Percentiles rank a stretch among this genome's conserved stretches.
Conservation (phyloP, 2,797 vertebrate genomes). For the Lithobates pipiens region DNA sequence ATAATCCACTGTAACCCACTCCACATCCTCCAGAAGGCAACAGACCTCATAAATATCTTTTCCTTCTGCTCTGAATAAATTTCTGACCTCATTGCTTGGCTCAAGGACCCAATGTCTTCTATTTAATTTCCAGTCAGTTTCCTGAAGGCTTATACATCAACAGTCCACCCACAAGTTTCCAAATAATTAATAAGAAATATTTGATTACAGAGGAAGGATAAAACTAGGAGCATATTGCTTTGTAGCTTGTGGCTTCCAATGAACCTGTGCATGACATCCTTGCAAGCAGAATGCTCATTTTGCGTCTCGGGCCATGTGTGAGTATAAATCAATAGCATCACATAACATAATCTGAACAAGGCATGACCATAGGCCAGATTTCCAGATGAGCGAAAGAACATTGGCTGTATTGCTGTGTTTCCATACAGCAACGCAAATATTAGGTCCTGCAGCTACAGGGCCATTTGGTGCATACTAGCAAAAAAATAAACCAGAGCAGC, state of each 20-base stretch:
- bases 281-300: constrained; percentile 60
- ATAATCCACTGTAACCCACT: constrained; percentile 8
- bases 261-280: constrained; percentile 52
- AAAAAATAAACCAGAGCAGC: constrained; percentile 68
- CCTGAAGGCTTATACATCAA: constrained; percentile 22
- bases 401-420: constrained; percentile 62
- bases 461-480: constrained; percentile 62
- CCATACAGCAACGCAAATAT: constrained; percentile 68
- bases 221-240: background rate
- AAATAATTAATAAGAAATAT: constrained; percentile 47
- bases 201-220: constrained; percentile 36
- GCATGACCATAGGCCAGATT: constrained; percentile 69
- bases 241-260: constrained; percentile 32
- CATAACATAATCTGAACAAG: constrained; percentile 63
- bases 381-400: constrained; percentile 66
- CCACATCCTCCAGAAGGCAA: background rate
- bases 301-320: constrained; percentile 45
- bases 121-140: constrained; percentile 17
- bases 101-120: constrained; percentile 9
- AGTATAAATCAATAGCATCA: constrained; percentile 63
- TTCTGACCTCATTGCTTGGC: constrained; percentile 26
- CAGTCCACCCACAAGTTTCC: constrained; percentile 23
- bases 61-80: background rate
- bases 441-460: constrained; percentile 59
- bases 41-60: constrained; percentile 1